phyloP scores from a whole-genome alignment of 2,113 vertebrate species.

The Thinocorus orbignyianus region DNA sequence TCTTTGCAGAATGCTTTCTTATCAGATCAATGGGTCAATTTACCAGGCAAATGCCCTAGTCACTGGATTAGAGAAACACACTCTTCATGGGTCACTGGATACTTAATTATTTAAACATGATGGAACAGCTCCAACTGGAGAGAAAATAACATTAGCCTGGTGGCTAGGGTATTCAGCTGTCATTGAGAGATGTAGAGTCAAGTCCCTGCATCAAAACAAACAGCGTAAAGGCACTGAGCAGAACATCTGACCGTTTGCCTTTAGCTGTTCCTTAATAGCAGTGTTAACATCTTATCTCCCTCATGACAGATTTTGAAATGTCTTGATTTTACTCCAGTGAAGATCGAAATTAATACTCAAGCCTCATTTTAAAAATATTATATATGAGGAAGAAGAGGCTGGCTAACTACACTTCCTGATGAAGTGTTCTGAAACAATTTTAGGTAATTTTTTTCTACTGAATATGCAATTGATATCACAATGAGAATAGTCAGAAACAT shows the following conservation, averaged over 20 bases:
- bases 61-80: neutral
- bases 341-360: neutral
- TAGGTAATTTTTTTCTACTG: neutral
- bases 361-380: neutral
- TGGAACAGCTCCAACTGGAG: neutral
- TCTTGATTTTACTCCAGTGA: neutral
- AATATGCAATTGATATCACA: neutral
- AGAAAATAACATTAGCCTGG: slow-evolving; percentile 4
- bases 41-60: neutral
- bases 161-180: neutral
- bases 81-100: neutral
- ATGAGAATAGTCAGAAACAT: neutral
- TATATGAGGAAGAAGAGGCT: neutral
- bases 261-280: neutral
- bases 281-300: neutral
- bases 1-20: neutral
- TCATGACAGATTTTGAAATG: neutral
- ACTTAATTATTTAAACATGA: slow-evolving; percentile 37
- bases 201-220: neutral
- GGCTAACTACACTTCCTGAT: neutral
- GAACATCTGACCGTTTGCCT: neutral
- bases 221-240: neutral
- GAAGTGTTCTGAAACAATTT: neutral
- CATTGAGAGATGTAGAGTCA: neutral
- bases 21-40: neutral